Conservation (phyloP, 2,888 invertebrate genomes). For the Archips xylosteana region DNA sequence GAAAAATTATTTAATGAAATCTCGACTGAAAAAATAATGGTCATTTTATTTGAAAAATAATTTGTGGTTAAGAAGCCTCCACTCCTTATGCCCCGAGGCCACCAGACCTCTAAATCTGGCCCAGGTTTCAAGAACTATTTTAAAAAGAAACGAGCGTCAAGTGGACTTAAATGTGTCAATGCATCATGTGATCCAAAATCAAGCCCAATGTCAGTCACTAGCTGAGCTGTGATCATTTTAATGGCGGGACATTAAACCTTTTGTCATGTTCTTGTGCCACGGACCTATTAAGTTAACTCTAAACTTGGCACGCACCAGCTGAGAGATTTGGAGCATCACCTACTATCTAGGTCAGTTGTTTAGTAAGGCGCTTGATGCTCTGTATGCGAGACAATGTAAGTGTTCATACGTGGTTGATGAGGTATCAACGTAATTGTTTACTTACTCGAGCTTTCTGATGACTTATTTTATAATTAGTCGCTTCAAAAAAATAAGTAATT, state of each 20-base stretch:
- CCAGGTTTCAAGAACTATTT: background rate
- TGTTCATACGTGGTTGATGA: constrained; percentile 41
- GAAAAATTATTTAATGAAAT: too few species aligned
- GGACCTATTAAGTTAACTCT: constrained; percentile 55
- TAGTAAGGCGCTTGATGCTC: constrained; percentile 68
- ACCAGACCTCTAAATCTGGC: too few species aligned
- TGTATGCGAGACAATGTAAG: constrained; percentile 53
- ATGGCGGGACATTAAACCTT: constrained; percentile 41
- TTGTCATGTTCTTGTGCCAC: constrained; percentile 43
- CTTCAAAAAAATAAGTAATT: too few species aligned
- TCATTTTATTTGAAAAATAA: too few species aligned
- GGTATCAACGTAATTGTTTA: constrained; percentile 21
- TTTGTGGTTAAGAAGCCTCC: too few species aligned
- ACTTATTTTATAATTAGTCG: background rate
- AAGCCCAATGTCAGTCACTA: constrained; percentile 39
- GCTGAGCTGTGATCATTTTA: constrained; percentile 40
- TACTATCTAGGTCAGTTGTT: constrained; percentile 78
- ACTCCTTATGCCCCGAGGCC: too few species aligned
- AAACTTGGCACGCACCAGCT: constrained; percentile 71
- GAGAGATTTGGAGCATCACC: constrained; percentile 71
- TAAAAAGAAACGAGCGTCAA: background rate
- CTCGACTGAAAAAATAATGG: too few species aligned
- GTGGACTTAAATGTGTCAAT: constrained; percentile 23
- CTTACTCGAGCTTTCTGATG: background rate
- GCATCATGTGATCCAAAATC: constrained; percentile 25